phyloP scores from a whole-genome alignment of 2,888 invertebrate species.

The Drosophila picticornis region DNA sequence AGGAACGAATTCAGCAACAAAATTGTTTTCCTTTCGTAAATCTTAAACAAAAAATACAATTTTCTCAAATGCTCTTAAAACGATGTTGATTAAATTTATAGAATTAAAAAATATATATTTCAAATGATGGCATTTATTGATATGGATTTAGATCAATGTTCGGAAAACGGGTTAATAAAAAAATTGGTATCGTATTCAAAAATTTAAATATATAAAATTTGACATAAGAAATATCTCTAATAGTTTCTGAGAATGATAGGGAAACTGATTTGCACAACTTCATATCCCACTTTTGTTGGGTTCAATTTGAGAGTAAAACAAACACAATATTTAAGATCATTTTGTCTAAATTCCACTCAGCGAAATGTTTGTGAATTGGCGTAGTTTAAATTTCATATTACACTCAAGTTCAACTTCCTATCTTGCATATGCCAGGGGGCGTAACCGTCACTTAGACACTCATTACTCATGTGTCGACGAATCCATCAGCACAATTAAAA shows the following conservation, averaged over 20 bases:
- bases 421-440: constrained; percentile 31
- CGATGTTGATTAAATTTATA: not conserved
- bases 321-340: not conserved
- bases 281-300: rapidly evolving
- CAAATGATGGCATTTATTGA: no score
- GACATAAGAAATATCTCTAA: no score
- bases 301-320: not conserved
- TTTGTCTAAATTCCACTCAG: not conserved
- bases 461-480: constrained; percentile 73
- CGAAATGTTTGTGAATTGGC: not conserved
- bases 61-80: not conserved
- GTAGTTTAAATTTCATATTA: not conserved
- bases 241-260: not conserved
- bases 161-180: no score
- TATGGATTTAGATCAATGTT: no score
- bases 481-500: constrained; percentile 57
- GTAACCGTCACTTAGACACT: constrained; percentile 66
- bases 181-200: no score
- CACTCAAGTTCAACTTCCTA: not conserved
- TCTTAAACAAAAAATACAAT: not conserved
- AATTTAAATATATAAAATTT: no score
- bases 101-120: no score
- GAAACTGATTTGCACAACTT: not conserved
- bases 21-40: not conserved
- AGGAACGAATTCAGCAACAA: no score